Evolutionary conservation across 2,797 vertebrate species (phyloP).

Genomic region (Cichlasoma orientale): DNA sequence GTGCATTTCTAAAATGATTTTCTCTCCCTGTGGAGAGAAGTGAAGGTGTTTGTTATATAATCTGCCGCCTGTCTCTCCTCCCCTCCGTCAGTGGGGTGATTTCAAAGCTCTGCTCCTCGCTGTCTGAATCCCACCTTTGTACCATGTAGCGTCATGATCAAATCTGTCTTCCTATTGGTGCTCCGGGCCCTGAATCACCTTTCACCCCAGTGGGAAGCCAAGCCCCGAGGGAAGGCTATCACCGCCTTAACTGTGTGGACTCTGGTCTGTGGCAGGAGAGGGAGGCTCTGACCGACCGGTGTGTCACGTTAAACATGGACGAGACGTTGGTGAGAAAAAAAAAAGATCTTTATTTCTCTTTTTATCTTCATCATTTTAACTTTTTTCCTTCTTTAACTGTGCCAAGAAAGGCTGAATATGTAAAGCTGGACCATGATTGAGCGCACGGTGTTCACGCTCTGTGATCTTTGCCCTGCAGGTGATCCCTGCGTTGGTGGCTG

Average conservation of each 20-base stretch:
- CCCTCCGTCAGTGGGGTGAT: slow-evolving; percentile 60
- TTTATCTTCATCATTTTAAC: neutral
- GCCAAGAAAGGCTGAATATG: neutral
- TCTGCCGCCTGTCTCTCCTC: neutral
- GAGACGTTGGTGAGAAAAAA: slow-evolving; percentile 55
- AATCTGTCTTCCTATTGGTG: slow-evolving; percentile 56
- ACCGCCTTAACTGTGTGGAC: slow-evolving; percentile 38
- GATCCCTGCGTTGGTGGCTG: slow-evolving; percentile 25
- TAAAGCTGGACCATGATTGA: neutral
- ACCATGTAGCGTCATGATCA: slow-evolving; percentile 23
- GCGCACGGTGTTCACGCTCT: neutral
- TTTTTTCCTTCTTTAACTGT: neutral
- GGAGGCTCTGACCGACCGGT: neutral
- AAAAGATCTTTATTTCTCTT: rapidly evolving
- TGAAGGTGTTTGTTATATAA: slow-evolving; percentile 4
- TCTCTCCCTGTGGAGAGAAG: neutral
- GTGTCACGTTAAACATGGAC: slow-evolving; percentile 50
- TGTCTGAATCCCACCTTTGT: slow-evolving; percentile 27
- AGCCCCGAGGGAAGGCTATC: slow-evolving; percentile 8
- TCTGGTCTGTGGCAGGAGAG: slow-evolving; percentile 35
- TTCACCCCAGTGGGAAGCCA: slow-evolving; percentile 25
- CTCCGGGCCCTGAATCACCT: slow-evolving; percentile 30
- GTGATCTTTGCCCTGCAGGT: slow-evolving; percentile 29
- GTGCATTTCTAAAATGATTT: too few relatives aligned
- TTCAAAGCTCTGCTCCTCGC: slow-evolving; percentile 1